Conservation (phyloP, 35 echinoderm and acorn worm genomes). For the Patiria miniata region DNA sequence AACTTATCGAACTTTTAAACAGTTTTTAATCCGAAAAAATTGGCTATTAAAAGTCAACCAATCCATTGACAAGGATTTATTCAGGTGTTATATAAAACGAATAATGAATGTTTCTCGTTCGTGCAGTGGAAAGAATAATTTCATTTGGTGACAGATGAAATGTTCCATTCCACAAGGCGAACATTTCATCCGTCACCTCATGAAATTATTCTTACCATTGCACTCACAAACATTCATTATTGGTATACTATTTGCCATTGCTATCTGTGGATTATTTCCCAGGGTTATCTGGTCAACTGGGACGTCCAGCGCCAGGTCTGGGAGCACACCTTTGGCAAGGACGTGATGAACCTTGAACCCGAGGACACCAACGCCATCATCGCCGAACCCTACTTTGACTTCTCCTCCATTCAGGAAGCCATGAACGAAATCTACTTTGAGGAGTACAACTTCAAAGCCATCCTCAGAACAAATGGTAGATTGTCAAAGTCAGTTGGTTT, state of each 20-base stretch:
- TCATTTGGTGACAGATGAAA: too few relatives aligned
- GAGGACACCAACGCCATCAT: constrained; percentile 68
- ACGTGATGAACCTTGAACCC: constrained; percentile 64
- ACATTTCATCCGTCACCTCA: too few relatives aligned
- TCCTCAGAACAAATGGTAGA: constrained; percentile 91
- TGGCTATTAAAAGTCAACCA: too few relatives aligned
- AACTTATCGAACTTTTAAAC: too few relatives aligned
- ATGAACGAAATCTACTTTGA: constrained; percentile 98
- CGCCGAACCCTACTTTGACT: constrained; percentile 93
- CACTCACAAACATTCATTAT: background rate
- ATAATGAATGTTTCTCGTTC: too few relatives aligned
- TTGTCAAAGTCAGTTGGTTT: background rate
- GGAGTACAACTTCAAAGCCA: constrained; percentile 90
- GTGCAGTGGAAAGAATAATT: too few relatives aligned
- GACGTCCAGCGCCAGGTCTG: constrained; percentile 96
- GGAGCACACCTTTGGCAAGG: constrained; percentile 94
- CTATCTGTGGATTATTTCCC: background rate
- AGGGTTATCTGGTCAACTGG: constrained; percentile 98
- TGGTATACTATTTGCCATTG: background rate
- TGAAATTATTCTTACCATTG: too few relatives aligned
- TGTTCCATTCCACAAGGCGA: too few relatives aligned
- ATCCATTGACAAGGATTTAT: too few relatives aligned
- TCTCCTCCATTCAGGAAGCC: constrained; percentile 85
- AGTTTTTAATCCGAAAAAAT: too few relatives aligned
- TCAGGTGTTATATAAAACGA: too few relatives aligned